Evolutionary conservation across 2,797 vertebrate genomes (phyloP).

Genomic region (Epinephelus awoara): DNA sequence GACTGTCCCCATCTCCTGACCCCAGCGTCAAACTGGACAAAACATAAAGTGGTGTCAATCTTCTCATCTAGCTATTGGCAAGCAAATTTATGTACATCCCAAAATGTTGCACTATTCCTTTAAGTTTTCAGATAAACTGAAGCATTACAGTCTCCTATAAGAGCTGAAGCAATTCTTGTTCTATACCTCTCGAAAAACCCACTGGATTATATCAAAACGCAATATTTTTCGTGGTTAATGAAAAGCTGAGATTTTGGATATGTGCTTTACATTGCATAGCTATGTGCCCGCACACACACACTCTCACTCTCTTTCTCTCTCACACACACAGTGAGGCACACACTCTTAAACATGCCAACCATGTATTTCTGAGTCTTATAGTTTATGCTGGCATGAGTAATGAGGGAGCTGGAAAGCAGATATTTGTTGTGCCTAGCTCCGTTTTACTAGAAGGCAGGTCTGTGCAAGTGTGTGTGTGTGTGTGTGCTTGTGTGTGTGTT

Average conservation of each 20-base stretch:
- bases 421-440: slow-evolving; percentile 33
- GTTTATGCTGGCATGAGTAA: slow-evolving; percentile 20
- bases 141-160: background rate
- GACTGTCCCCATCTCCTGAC: background rate
- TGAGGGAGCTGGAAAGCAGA: slow-evolving; percentile 24
- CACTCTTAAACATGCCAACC: slow-evolving; percentile 1
- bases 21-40: background rate
- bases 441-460: slow-evolving; percentile 48
- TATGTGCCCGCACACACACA: background rate
- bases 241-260: slow-evolving; percentile 1
- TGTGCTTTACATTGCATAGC: background rate
- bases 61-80: background rate
- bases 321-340: background rate
- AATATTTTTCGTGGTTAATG: background rate
- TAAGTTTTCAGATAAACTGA: background rate
- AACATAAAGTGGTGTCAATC: background rate
- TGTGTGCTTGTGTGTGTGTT: background rate
- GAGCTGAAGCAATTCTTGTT: background rate
- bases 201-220: background rate
- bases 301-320: background rate
- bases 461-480: slow-evolving; percentile 38
- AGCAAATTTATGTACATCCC: background rate
- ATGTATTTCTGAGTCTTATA: background rate
- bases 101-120: slow-evolving; percentile 13
- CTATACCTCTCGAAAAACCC: background rate